Evolutionary conservation across 2,888 invertebrate genomes (phyloP).

Genomic region (Mamestra brassicae): DNA sequence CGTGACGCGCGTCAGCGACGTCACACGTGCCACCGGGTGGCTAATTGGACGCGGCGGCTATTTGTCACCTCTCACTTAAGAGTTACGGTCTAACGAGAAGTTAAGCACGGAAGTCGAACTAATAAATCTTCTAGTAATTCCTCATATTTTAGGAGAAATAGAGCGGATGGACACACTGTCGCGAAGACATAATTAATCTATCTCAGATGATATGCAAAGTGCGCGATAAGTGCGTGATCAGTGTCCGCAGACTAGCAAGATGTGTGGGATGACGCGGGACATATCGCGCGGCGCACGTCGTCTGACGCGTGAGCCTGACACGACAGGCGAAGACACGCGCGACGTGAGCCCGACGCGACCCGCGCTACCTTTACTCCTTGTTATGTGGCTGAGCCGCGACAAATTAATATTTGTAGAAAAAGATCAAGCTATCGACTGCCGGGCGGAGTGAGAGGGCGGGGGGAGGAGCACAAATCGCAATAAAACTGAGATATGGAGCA

Average conservation of each 20-base stretch:
- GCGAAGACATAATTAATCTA: slow-evolving; percentile 1
- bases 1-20: neutral
- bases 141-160: slow-evolving; percentile 26
- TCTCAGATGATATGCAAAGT: neutral
- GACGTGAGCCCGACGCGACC: neutral
- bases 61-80: slow-evolving; percentile 37
- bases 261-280: neutral
- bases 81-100: slow-evolving; percentile 14
- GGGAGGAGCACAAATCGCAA: slow-evolving; percentile 53
- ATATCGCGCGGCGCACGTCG: neutral
- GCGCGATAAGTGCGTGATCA: slow-evolving; percentile 3
- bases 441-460: neutral
- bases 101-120: slow-evolving; percentile 36
- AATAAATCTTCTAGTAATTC: slow-evolving; percentile 11
- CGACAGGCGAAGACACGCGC: neutral
- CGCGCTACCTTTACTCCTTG: neutral
- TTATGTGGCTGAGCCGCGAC: slow-evolving; percentile 3
- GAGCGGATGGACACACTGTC: slow-evolving; percentile 3
- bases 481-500: slow-evolving; percentile 69
- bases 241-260: neutral
- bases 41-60: slow-evolving; percentile 39
- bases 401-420: slow-evolving; percentile 54
- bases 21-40: neutral
- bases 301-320: no score
- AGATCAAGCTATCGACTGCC: slow-evolving; percentile 28